These are phyloP conservation scores for Laupala kohalensis DNA, from an alignment of 1,140 invertebrate species.

Conservation along the genomic window DNA sequence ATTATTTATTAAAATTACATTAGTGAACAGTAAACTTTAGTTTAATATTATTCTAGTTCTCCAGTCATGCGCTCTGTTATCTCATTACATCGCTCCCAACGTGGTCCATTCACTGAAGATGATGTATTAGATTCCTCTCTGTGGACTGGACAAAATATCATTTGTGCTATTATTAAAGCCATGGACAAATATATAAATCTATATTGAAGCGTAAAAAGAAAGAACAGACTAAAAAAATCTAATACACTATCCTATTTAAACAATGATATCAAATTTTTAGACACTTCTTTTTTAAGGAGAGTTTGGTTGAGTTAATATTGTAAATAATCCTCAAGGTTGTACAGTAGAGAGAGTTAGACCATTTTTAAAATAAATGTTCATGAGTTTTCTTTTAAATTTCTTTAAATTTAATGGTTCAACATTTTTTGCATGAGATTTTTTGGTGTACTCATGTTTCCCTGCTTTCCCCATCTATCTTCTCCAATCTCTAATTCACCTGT, in stretches of 20 bases:
- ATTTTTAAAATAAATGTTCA: too few relatives aligned
- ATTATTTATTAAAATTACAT: not conserved
- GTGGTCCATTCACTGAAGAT: constrained; percentile 20
- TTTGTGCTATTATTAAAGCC: constrained; percentile 15
- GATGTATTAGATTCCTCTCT: constrained; percentile 18
- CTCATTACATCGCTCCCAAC: constrained; percentile 19
- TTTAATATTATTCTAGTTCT: constrained; percentile 17
- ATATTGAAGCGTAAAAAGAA: not conserved
- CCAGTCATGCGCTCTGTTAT: constrained; percentile 20
- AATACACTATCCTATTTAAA: not conserved
- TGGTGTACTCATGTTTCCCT: too few relatives aligned
- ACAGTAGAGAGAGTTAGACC: too few relatives aligned
- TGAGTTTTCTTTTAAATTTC: too few relatives aligned
- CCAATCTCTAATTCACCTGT: too few relatives aligned
- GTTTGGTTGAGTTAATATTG: not conserved
- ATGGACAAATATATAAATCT: not conserved
- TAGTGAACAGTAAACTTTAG: not conserved
- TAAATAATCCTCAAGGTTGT: not conserved
- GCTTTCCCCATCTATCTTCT: too few relatives aligned
- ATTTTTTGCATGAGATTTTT: too few relatives aligned
- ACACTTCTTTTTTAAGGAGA: not conserved
- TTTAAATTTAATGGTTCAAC: too few relatives aligned
- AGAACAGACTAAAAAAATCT: not conserved
- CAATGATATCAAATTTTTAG: not conserved
- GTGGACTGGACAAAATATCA: constrained; percentile 17